These are phyloP conservation scores for Phrynosoma blainvillii DNA, from an alignment of 2,113 vertebrate species.

Conservation along the genomic window DNA sequence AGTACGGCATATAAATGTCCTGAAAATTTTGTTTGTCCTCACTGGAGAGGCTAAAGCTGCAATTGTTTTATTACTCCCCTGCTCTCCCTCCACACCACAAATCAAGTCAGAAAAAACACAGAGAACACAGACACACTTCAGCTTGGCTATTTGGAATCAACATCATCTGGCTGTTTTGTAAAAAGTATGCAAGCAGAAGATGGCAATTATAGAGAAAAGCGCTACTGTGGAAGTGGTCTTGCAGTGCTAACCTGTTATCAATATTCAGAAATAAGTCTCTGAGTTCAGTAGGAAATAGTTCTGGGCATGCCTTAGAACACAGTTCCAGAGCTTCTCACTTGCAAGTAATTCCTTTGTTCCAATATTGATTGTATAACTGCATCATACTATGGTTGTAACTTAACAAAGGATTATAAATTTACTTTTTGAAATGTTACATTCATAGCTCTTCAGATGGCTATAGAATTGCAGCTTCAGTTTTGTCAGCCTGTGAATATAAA, in stretches of 20 bases:
- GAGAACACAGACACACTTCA: not conserved
- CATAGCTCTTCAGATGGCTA: too few relatives aligned
- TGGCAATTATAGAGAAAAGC: not conserved
- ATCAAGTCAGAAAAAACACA: not conserved
- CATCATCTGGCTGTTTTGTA: not conserved
- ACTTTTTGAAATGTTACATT: too few relatives aligned
- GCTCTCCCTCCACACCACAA: not conserved
- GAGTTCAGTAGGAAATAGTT: too few relatives aligned
- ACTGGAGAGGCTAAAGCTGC: not conserved
- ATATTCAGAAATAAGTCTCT: too few relatives aligned
- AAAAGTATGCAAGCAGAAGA: not conserved
- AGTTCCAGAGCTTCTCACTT: too few relatives aligned
- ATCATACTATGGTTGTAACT: too few relatives aligned
- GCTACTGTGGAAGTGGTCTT: not conserved
- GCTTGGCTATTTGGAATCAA: not conserved
- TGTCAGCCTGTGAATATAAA: too few relatives aligned
- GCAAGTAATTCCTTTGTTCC: too few relatives aligned
- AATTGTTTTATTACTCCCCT: not conserved
- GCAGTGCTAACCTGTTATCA: not conserved
- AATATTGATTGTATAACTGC: too few relatives aligned
- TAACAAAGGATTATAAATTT: too few relatives aligned
- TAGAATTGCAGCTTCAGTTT: too few relatives aligned
- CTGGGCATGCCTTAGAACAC: too few relatives aligned
- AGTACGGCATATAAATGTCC: not conserved
- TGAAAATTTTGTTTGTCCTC: not conserved